A percentile compares a stretch with the other conserved stretches of the same genome.
phyloP scores from a whole-genome alignment of 2,797 vertebrate genomes.

The Threskiornis aethiopicus region DNA sequence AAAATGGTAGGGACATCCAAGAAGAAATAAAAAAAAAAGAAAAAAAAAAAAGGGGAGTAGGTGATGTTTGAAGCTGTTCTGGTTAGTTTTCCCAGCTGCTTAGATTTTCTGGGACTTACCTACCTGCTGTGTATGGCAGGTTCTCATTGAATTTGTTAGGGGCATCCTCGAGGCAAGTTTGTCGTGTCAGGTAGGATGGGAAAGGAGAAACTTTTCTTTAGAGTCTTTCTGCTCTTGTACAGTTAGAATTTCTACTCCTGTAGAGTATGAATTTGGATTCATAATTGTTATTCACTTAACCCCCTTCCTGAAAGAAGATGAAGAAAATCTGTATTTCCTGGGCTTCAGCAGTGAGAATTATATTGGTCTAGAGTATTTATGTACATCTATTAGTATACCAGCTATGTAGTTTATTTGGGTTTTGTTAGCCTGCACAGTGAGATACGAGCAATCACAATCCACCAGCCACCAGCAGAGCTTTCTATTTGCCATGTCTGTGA shows the following conservation, averaged over 20 bases:
- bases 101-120: background rate
- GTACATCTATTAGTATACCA: background rate
- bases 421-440: background rate
- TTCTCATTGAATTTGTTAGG: background rate
- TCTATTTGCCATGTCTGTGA: background rate
- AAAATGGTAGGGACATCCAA: background rate
- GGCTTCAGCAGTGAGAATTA: background rate
- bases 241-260: background rate
- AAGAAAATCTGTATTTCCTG: background rate
- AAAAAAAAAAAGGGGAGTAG: background rate
- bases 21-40: background rate
- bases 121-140: background rate
- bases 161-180: background rate
- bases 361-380: background rate
- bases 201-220: background rate
- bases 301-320: background rate
- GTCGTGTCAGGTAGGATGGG: background rate
- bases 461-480: background rate
- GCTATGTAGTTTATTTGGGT: background rate
- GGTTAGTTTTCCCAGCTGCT: background rate
- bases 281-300: background rate
- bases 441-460: background rate
- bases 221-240: background rate
- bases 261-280: background rate
- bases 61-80: background rate